Base-by-base conservation (phyloP, 1,140 invertebrate species). In the Xylocopa sonorina region DNA sequence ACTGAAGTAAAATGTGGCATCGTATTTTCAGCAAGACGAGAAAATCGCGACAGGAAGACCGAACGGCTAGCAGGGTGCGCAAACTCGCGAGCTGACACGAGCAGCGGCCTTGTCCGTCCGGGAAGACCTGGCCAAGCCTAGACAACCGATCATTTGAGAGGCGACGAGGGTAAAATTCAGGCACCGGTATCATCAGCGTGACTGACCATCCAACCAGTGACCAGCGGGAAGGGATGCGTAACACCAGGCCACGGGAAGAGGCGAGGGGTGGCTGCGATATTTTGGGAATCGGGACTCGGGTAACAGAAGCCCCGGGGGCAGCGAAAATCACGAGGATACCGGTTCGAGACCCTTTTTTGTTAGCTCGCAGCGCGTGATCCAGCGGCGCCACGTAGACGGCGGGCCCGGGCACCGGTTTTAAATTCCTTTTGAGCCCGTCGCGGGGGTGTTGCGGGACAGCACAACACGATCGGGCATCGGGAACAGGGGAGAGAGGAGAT, bases 351-450 rank as follows among this genome's bases (percentile, higher is more conserved):
- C 58, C 58, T 64, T 75, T 81, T 81, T 78, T 76, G 80, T 82
- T 68, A 68, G 74, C 43, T 48, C 58, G 67, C n/a, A 41, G 38
- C 76, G 77, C 68, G 75, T 82, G 79, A 82, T 85, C 71, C 80
- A 80, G 82, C 69, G 69, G 67, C 53, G 75, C 53, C 66, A 24
- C 48, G 71, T 38, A 50, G 58, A 21, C 32, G 79, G 43, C 64
- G 73, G 83, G 81, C 86, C 87, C 85, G 82, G 77, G 77, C 83
- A 87, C 84, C 86, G 88, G 91, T 92, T 92, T 92, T 91, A 92
- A 92, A 92, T 92, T 92, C 91, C 90, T 92, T 92, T 90, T 90
- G 92, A 91, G 90, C 91, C 86, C 83, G 86, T 82, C 76, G 81
- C 80, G 67, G 51, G 79, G 55, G 50, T 81, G 74, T 67, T 68